Conservation (phyloP, 92 coral and sea anemone genomes). For the Umimayanthus kanabou region DNA sequence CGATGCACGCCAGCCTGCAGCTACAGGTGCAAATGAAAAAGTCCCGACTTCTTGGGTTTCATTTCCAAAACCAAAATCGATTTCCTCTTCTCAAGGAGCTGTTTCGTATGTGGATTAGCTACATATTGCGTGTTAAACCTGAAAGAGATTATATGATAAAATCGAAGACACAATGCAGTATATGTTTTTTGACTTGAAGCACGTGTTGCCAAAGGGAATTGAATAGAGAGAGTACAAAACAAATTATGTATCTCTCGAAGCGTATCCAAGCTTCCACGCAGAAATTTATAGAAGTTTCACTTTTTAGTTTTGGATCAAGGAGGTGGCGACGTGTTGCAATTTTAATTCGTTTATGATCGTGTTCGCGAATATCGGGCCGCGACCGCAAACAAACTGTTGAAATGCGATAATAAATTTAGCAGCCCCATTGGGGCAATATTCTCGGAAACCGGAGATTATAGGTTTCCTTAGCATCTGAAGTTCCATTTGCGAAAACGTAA, state of each 20-base stretch:
- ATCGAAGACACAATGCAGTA: background rate
- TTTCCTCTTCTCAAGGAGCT: background rate
- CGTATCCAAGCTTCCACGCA: background rate
- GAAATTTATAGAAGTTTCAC: background rate
- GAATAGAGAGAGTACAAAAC: slow-evolving; percentile 18
- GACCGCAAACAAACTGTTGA: slow-evolving; percentile 19
- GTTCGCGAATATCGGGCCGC: background rate
- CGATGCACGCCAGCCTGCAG: background rate
- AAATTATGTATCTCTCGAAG: background rate
- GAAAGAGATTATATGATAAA: background rate
- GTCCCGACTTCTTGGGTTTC: background rate
- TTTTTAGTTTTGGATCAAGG: background rate
- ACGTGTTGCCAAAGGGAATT: slow-evolving; percentile 26
- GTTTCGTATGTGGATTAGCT: background rate
- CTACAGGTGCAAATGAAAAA: background rate
- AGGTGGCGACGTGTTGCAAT: slow-evolving; percentile 8
- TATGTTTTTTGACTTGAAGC: background rate
- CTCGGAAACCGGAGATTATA: slow-evolving; percentile 2
- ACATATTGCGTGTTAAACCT: background rate
- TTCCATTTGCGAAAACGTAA: background rate
- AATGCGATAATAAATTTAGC: slow-evolving; percentile 21
- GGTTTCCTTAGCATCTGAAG: background rate
- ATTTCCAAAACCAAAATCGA: background rate
- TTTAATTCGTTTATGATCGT: slow-evolving; percentile 6
- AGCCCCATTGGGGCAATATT: slow-evolving; percentile 20